Conservation (phyloP, 2,888 invertebrate species). For the Mylabris sibirica region DNA sequence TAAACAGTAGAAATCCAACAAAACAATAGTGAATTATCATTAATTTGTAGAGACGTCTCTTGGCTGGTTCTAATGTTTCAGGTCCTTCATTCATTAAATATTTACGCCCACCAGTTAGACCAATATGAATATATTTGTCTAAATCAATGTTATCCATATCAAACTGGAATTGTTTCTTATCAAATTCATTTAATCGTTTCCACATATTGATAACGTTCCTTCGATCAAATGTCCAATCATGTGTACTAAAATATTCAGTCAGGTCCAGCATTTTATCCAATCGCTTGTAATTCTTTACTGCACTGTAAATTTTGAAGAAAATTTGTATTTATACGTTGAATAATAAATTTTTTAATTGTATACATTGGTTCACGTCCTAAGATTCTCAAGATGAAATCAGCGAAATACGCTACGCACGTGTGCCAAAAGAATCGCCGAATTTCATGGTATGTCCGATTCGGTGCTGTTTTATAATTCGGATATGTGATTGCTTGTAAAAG, state of each 20-base stretch:
- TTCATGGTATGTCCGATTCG: not conserved
- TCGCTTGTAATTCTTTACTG: not conserved
- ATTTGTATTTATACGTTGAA: not conserved
- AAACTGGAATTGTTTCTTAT: not conserved
- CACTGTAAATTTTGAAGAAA: not conserved
- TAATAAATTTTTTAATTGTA: not conserved
- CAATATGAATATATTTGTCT: not conserved
- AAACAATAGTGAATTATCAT: not conserved
- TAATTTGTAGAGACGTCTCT: not conserved
- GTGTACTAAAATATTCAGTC: not conserved
- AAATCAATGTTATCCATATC: not conserved
- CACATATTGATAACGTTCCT: not conserved
- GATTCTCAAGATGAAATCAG: not conserved
- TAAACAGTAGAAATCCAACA: not conserved
- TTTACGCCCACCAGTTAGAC: not conserved
- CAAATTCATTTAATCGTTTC: not conserved
- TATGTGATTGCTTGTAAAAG: not conserved
- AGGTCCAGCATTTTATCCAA: not conserved
- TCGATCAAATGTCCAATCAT: not conserved
- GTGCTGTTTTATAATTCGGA: not conserved
- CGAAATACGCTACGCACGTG: not conserved
- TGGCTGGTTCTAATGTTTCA: not conserved
- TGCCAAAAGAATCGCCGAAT: not conserved
- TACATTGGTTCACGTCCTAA: not conserved
- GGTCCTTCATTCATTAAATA: not conserved